These are phyloP conservation scores for Galaxea fascicularis DNA, from an alignment of 92 coral and sea anemone species.

Conservation along the genomic window DNA sequence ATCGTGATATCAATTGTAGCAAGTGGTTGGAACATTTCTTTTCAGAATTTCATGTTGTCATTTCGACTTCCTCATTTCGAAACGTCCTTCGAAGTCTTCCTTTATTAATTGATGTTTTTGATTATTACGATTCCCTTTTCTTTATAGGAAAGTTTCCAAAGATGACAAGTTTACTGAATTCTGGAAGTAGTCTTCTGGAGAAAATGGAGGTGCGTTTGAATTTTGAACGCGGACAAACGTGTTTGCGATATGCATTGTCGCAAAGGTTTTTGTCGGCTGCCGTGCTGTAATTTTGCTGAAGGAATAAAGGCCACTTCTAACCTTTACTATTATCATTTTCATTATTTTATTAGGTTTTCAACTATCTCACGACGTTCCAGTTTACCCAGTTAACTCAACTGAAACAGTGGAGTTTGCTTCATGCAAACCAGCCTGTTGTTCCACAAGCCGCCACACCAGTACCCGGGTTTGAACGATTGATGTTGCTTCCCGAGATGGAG, in stretches of 20 bases:
- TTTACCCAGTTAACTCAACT: neutral
- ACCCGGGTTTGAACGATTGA: slow-evolving; percentile 31
- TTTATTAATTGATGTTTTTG: neutral
- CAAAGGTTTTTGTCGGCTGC: too few relatives aligned
- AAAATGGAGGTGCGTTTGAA: slow-evolving; percentile 31
- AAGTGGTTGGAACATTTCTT: neutral
- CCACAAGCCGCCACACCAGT: slow-evolving; percentile 82
- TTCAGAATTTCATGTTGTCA: neutral
- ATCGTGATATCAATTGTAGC: neutral
- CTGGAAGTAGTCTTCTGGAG: slow-evolving; percentile 21
- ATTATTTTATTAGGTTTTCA: slow-evolving; percentile 19
- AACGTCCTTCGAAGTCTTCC: neutral
- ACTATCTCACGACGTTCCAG: slow-evolving; percentile 24
- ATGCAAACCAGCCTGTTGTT: slow-evolving; percentile 66
- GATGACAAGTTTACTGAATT: slow-evolving; percentile 16
- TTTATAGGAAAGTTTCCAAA: slow-evolving; percentile 3
- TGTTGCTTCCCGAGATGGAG: neutral
- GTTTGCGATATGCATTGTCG: neutral
- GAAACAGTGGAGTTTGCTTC: slow-evolving; percentile 17
- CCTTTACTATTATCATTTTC: neutral
- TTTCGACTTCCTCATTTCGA: slow-evolving; percentile 28
- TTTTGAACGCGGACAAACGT: neutral
- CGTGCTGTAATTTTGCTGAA: neutral
- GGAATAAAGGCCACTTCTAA: neutral
- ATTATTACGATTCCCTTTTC: neutral